Percentiles rank a stretch among this genome's conserved stretches.
These are phyloP conservation scores for Pogonus chalceus DNA, from an alignment of 1,140 invertebrate genomes.

Conservation along the genomic window DNA sequence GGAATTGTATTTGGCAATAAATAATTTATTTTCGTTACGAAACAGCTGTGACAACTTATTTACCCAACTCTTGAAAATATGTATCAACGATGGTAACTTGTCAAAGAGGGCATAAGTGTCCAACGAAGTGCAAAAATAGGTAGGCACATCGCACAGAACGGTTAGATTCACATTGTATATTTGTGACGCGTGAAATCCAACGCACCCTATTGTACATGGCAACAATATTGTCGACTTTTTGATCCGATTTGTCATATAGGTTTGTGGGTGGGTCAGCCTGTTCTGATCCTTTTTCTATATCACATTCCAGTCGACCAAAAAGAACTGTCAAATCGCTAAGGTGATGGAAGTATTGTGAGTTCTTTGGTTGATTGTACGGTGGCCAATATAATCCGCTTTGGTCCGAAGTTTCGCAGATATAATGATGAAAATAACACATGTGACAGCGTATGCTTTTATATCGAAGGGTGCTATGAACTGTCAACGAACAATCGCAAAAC, in stretches of 20 bases:
- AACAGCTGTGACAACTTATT: no score
- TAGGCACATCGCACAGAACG: neutral
- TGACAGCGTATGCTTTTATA: constrained; percentile 23
- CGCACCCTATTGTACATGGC: constrained; percentile 27
- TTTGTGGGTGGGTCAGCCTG: constrained; percentile 32
- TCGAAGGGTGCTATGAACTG: constrained; percentile 33
- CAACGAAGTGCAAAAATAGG: neutral
- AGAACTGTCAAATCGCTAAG: neutral
- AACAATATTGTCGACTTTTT: constrained; percentile 38
- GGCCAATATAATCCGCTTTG: constrained; percentile 32
- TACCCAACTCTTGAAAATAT: no score
- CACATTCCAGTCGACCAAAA: constrained; percentile 20
- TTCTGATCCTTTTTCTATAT: constrained; percentile 32
- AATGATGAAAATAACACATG: constrained; percentile 36
- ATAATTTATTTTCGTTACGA: no score
- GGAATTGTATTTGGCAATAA: no score
- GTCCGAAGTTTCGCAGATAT: constrained; percentile 25
- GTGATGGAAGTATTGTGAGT: neutral
- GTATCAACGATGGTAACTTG: no score
- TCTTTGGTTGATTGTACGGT: constrained; percentile 16
- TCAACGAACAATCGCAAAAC: constrained; percentile 32
- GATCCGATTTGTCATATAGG: constrained; percentile 36
- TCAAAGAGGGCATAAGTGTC: neutral
- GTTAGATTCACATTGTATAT: neutral
- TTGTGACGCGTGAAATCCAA: constrained; percentile 22